These are phyloP conservation scores for Clavelina lepadiformis DNA, from an alignment of 23 tunicate species.

Conservation along the genomic window DNA sequence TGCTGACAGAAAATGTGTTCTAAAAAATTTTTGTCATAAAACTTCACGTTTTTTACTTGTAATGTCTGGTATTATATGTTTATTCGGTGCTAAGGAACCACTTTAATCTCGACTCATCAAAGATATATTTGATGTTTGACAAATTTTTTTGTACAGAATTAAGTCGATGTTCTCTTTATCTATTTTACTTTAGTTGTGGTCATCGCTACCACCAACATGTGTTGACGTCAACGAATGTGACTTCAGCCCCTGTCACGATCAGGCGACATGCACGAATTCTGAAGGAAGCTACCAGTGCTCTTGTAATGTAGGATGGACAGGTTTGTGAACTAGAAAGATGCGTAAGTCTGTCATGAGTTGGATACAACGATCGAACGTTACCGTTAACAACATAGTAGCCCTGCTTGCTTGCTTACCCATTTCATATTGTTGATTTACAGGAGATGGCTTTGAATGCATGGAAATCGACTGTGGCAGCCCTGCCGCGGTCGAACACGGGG, in stretches of 20 bases:
- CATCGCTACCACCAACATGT: constrained; percentile 53
- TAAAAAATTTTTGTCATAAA: not conserved
- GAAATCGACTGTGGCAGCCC: constrained; percentile 78
- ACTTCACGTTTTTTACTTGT: not conserved
- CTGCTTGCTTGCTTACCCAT: too few relatives aligned
- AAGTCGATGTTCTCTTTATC: too few relatives aligned
- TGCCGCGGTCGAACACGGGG: constrained; percentile 33
- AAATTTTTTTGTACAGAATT: too few relatives aligned
- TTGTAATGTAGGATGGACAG: constrained; percentile 54
- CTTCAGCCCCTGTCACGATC: constrained; percentile 38
- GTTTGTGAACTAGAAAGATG: too few relatives aligned
- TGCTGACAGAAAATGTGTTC: too few relatives aligned
- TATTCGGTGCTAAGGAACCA: not conserved
- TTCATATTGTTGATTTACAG: too few relatives aligned
- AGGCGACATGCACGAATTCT: constrained; percentile 58
- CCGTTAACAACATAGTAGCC: too few relatives aligned
- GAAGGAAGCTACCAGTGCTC: constrained; percentile 63
- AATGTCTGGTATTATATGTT: not conserved
- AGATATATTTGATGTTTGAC: too few relatives aligned
- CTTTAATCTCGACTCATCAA: not conserved
- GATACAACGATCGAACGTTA: too few relatives aligned
- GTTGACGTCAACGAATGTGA: constrained; percentile 70
- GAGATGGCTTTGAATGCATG: constrained; percentile 49
- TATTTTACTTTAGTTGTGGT: constrained; percentile 70
- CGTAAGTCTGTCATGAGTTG: too few relatives aligned